Base-by-base conservation (phyloP, 2,113 vertebrate genomes). In the Vulpes lagopus region DNA sequence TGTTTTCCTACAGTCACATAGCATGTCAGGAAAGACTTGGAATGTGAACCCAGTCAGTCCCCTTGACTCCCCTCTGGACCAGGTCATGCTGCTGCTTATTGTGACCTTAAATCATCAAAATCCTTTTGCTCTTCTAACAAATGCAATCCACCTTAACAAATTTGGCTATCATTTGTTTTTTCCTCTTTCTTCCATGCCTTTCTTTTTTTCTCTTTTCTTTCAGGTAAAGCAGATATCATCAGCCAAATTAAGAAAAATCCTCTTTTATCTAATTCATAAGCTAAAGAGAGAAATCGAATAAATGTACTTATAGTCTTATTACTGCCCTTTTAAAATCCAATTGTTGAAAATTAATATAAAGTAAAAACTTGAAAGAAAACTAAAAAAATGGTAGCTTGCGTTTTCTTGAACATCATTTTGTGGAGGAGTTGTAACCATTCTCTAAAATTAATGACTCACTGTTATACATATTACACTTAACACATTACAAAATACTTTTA, bases 401-500 rank as follows among this genome's bases (percentile, higher is more conserved):
- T 59, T 74, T 62, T 60, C 6, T 43, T 81, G 60, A 92, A 71
- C 27, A 67, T 57, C 35, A 27, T 51, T 65, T 3, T 25, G 1
- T 57, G 49, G 17, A 79, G 25, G 14, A 81, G 19, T 32, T 49
- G 1, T 64, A 32, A 78, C 3, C 62, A 49, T 85, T 96, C 25
- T 95, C 49, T 93, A 57, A 82, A 57, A 51, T 30, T 89, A 64
- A 84, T 94, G 62, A 94, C 12, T 94, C 78, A 91, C 11, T 32
- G 1, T 16, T 73, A 3, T 32, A 71, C 8, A 22, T 49, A 30
- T 23, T 55, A 0, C 71, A 57, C 22, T 94, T 87, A 71, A 87
- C 27, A 51, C 1, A 1, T 92, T 87, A 93, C 20, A 67, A 43
- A 94, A 80, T 43, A 62, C 60, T 67, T 94, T 64, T 82, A 62